These are phyloP conservation scores for Ceriagrion tenellum DNA, from an alignment of 2,888 invertebrate species.

Conservation along the genomic window DNA sequence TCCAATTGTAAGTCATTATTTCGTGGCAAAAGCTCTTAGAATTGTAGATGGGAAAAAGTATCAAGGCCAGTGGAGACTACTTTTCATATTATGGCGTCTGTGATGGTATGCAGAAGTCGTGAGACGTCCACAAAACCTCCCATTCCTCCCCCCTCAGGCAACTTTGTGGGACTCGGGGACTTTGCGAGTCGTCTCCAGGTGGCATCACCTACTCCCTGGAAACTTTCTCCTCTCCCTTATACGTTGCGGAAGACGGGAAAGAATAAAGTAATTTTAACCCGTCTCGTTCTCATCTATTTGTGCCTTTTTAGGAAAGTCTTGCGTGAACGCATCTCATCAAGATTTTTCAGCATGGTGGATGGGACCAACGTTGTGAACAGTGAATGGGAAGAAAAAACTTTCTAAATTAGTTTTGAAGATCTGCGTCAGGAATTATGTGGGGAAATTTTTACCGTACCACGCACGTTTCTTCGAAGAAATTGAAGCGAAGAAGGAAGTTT, in stretches of 20 bases:
- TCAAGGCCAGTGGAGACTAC: not conserved
- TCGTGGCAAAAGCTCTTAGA: not conserved
- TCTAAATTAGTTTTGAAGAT: not conserved
- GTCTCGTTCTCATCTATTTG: not conserved
- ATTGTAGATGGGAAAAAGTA: not conserved
- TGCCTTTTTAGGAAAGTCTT: not conserved
- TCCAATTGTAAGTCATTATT: not conserved
- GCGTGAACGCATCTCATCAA: not conserved
- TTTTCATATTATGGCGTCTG: not conserved
- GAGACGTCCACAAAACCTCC: not conserved
- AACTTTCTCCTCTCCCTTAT: not conserved
- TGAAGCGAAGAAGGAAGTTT: not conserved
- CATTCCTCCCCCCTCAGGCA: not conserved
- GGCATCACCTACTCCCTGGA: not conserved
- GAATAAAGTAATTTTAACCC: not conserved
- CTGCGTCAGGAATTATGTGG: not conserved
- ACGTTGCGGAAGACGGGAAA: not conserved
- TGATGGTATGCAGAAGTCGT: not conserved
- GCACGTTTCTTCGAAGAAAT: not conserved
- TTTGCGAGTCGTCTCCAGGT: not conserved
- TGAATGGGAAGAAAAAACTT: not conserved
- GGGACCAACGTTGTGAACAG: not conserved
- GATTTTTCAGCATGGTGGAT: not conserved
- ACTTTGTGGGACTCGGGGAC: not conserved
- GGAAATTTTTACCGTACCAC: not conserved